Conservation (phyloP, 2,797 vertebrate species). For the Pseudochirops corinnae region DNA sequence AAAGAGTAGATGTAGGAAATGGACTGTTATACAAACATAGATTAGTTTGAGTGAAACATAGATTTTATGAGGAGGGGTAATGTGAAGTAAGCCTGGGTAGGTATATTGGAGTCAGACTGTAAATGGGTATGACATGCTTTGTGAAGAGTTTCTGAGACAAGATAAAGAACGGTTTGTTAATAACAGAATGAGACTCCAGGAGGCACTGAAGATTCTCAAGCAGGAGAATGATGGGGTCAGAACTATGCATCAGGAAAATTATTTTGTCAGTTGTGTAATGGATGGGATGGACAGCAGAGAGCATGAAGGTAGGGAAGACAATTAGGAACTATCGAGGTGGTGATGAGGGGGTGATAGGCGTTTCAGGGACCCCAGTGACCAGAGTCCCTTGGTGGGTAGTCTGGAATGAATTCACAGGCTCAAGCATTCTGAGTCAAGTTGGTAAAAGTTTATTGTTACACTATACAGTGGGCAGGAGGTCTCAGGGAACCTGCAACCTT, state of each 20-base stretch:
- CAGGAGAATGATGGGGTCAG: not conserved
- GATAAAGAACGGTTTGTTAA: not conserved
- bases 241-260: not conserved
- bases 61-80: not conserved
- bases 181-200: not conserved
- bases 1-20: not conserved
- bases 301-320: not conserved
- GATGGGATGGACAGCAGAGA: not conserved
- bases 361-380: too few species aligned
- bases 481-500: too few species aligned
- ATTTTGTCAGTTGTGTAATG: not conserved
- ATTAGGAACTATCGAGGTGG: not conserved
- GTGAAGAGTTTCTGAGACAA: not conserved
- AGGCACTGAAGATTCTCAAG: not conserved
- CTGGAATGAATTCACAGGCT: too few species aligned
- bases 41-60: not conserved
- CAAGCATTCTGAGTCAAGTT: too few species aligned
- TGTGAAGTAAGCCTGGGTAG: not conserved
- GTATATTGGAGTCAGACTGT: not conserved
- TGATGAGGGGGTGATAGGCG: too few species aligned
- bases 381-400: too few species aligned
- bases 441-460: too few species aligned
- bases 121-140: not conserved
- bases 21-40: not conserved
- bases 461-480: too few species aligned